These are phyloP conservation scores for Calliopsis andreniformis DNA, from an alignment of 1,140 invertebrate genomes.

Conservation along the genomic window DNA sequence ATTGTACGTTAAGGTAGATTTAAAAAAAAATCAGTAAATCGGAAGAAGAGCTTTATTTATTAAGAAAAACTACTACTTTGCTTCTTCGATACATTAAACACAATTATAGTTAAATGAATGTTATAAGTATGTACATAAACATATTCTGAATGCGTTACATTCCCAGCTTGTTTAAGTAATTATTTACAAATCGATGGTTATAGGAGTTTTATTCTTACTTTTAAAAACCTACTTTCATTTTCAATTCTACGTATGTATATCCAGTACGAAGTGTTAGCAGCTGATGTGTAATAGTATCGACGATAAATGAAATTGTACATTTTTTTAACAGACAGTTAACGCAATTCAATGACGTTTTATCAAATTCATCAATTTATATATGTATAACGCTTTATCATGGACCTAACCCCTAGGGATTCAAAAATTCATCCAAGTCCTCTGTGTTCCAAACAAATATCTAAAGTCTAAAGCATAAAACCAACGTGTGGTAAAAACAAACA, in stretches of 20 bases:
- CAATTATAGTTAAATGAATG: not conserved
- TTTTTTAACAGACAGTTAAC: too few relatives aligned
- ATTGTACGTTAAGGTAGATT: too few relatives aligned
- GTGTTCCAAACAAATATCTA: too few relatives aligned
- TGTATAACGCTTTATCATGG: too few relatives aligned
- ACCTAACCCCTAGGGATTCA: not conserved
- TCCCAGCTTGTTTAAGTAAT: not conserved
- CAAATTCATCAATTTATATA: too few relatives aligned
- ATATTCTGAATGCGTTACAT: slow-evolving; percentile 9
- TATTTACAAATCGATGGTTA: slow-evolving; percentile 8
- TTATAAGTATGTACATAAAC: slow-evolving; percentile 9
- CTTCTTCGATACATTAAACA: slow-evolving; percentile 1
- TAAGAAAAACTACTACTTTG: not conserved
- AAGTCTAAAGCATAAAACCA: too few relatives aligned
- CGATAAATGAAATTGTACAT: not conserved
- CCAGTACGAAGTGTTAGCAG: not conserved
- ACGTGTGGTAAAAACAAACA: not conserved
- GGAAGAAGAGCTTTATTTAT: slow-evolving; percentile 4
- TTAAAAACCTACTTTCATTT: slow-evolving; percentile 1
- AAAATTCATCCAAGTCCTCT: not conserved
- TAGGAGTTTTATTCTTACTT: not conserved
- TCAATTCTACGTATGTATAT: not conserved
- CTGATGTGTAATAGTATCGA: not conserved
- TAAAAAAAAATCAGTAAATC: not conserved
- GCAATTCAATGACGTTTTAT: too few relatives aligned